Base-by-base conservation (phyloP, 2,113 vertebrate genomes). In the Otolemur garnettii region DNA sequence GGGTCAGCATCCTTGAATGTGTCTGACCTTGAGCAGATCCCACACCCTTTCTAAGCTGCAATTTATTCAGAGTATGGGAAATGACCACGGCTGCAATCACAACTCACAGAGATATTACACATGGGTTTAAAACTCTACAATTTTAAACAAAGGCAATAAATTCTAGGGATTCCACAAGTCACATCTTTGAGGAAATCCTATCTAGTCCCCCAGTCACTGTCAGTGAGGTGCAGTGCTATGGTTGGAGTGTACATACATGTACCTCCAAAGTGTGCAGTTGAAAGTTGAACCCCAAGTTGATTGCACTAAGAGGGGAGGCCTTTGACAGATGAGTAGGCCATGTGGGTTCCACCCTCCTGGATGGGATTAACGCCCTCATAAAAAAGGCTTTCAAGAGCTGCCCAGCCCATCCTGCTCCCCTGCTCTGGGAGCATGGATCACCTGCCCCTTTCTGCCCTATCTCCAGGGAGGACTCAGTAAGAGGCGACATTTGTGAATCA, bases 321-420 rank as follows among this genome's bases (percentile, higher is more conserved):
- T 10, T 4, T 28, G n/a, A 42, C 19, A 33, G 7, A 4, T 19
- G 26, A 12, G 2, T 21, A 12, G 38, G 55, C 21, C 21, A 3
- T 26, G 8, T 18, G 30, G n/a, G 38, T 18, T n/a, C 13, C 28
- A 15, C 12, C 35, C 33, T 28, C 28, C 4, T 11, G 5, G 42
- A 50, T 2, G 4, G 64, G 30, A 38, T 28, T 21, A 50, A 50
- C 0, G 0, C 17, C 62, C 15, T 45, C 15, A 33, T 18, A 9
- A 45, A 28, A 21, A n/a, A 2, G 38, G 21, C 7, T 64, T 64
- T n/a, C 2, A n/a, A 28, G 80, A 33, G 26, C 26, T 14, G 1
- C 19, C 18, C 10, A 9, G 2, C 2, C 3, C 5, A 2, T 13
- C 24, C 18, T 1, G 0, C 50, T 22, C 59, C 11, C 8, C 24